These are phyloP conservation scores for Elgonia sp. DNA, from an alignment of 2,888 invertebrate species.

Conservation along the genomic window DNA sequence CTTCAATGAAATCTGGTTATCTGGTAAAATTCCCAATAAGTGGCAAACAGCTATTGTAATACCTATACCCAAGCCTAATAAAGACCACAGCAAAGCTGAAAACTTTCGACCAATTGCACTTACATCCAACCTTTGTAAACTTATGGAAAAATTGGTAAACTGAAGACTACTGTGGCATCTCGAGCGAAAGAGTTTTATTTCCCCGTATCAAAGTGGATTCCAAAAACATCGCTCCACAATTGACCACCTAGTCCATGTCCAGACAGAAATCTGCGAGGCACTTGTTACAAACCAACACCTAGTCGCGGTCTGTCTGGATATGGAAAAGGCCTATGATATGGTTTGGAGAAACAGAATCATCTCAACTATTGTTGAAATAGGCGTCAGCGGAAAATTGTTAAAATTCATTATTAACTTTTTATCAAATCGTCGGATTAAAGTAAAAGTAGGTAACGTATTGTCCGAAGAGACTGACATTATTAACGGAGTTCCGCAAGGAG, in stretches of 20 bases:
- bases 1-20: background rate
- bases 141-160: constrained; percentile 60
- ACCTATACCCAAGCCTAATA: background rate
- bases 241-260: constrained; percentile 17
- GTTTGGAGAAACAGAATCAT: constrained; percentile 51
- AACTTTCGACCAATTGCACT: background rate
- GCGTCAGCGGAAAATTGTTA: background rate
- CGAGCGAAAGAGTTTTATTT: constrained; percentile 16
- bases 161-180: constrained; percentile 49
- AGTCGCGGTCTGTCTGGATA: constrained; percentile 65
- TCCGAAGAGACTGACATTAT: background rate
- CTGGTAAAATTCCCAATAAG: background rate
- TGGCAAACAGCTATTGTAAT: constrained; percentile 3
- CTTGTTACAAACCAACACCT: constrained; percentile 69
- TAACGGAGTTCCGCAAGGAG: constrained; percentile 26
- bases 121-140: constrained; percentile 34
- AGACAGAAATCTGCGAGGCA: constrained; percentile 36
- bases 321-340: constrained; percentile 75
- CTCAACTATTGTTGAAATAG: background rate
- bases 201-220: constrained; percentile 46
- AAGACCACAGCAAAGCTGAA: background rate
- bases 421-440: background rate
- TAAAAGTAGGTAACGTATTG: background rate
- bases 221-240: constrained; percentile 25
- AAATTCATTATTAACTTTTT: constrained; percentile 3